Percentiles rank a stretch among this genome's conserved stretches.
Conservation (phyloP, 2,888 invertebrate species). For the Noctuana brunneofusca region DNA sequence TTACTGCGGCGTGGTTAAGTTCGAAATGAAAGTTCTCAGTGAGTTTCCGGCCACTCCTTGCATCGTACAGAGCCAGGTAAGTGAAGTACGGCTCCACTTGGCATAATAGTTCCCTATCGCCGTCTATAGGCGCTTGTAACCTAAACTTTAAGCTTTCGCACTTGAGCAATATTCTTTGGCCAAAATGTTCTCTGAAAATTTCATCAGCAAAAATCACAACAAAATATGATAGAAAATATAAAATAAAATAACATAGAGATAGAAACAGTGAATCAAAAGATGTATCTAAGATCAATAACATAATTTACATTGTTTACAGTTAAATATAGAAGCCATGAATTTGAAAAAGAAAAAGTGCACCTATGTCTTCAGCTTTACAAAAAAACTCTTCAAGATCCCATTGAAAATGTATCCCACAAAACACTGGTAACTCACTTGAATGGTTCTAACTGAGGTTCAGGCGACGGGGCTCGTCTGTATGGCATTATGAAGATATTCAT, state of each 20-base stretch:
- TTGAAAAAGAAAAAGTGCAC: no score
- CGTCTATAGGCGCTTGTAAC: slow-evolving; percentile 90
- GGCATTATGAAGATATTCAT: slow-evolving; percentile 88
- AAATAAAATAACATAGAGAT: background rate
- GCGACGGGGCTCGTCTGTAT: slow-evolving; percentile 69
- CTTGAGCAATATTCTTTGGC: slow-evolving; percentile 91
- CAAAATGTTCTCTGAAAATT: slow-evolving; percentile 89
- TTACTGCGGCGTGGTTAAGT: slow-evolving; percentile 89
- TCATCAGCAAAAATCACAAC: background rate
- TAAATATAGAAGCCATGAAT: no score
- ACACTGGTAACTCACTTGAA: slow-evolving; percentile 77
- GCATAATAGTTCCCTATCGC: slow-evolving; percentile 88
- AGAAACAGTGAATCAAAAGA: no score
- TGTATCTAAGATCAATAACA: background rate
- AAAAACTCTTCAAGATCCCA: no score
- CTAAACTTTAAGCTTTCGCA: slow-evolving; percentile 93
- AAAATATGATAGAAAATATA: background rate
- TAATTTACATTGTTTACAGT: no score
- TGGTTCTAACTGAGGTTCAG: slow-evolving; percentile 86
- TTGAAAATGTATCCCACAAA: no score
- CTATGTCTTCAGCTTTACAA: no score
- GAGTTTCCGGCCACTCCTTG: slow-evolving; percentile 91
- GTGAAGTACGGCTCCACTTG: slow-evolving; percentile 98
- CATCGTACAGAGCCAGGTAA: slow-evolving; percentile 94
- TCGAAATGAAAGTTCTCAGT: slow-evolving; percentile 97